These are phyloP conservation scores for Leucoma salicis DNA, from an alignment of 2,888 invertebrate species.

Conservation along the genomic window DNA sequence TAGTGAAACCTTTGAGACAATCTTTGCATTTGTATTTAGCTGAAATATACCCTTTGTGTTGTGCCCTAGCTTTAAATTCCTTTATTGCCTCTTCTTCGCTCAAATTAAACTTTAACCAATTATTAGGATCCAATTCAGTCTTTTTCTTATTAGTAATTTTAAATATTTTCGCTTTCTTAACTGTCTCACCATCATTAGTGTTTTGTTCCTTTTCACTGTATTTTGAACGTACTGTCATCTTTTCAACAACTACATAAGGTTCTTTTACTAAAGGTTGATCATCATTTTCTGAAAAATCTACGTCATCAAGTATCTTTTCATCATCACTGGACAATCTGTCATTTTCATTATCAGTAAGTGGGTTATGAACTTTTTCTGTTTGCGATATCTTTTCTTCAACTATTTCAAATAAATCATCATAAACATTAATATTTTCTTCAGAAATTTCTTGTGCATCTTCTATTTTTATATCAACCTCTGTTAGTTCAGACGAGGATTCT, in stretches of 20 bases:
- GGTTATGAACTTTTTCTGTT: slow-evolving; percentile 3
- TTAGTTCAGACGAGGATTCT: slow-evolving; percentile 3
- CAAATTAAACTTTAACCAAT: slow-evolving; percentile 57
- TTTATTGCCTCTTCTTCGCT: slow-evolving; percentile 62
- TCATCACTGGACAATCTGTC: slow-evolving; percentile 16
- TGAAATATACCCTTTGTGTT: slow-evolving; percentile 49
- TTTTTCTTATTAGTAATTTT: slow-evolving; percentile 40
- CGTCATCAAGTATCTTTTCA: slow-evolving; percentile 16
- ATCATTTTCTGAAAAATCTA: slow-evolving; percentile 2
- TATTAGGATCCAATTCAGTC: slow-evolving; percentile 40
- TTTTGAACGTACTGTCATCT: slow-evolving; percentile 20
- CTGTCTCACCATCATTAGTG: slow-evolving; percentile 14
- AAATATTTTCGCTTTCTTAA: slow-evolving; percentile 32
- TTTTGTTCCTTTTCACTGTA: slow-evolving; percentile 28
- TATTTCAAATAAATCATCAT: slow-evolving; percentile 15
- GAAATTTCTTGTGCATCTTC: slow-evolving; percentile 1
- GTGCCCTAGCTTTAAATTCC: slow-evolving; percentile 48
- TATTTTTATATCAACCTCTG: slow-evolving; percentile 9
- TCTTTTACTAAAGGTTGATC: slow-evolving; percentile 17
- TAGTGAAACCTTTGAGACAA: slow-evolving; percentile 67
- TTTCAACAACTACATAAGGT: slow-evolving; percentile 2
- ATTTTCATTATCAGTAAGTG: slow-evolving; percentile 10
- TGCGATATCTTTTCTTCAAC: slow-evolving; percentile 4
- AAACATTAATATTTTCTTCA: slow-evolving; percentile 1
- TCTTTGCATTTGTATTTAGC: slow-evolving; percentile 58